These are phyloP conservation scores for Taphrorychus bicolor DNA, from an alignment of 2,888 invertebrate genomes.

Conservation along the genomic window DNA sequence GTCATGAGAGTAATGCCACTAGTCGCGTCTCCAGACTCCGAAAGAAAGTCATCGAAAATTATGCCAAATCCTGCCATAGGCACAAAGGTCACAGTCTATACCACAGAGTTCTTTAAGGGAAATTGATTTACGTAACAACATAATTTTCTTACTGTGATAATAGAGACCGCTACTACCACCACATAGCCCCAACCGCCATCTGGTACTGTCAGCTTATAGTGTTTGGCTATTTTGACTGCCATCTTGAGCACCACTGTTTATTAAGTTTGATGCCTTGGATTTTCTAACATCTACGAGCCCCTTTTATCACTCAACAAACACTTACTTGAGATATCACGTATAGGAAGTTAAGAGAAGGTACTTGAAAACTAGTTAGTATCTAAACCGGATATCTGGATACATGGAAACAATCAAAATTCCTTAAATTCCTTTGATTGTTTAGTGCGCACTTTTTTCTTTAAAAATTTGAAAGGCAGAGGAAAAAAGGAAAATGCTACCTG, in stretches of 20 bases:
- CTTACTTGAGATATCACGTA: too few relatives aligned
- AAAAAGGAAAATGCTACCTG: too few relatives aligned
- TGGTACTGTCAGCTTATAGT: constrained; percentile 19
- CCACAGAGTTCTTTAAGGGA: background rate
- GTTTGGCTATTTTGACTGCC: background rate
- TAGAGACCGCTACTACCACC: constrained; percentile 74
- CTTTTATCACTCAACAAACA: too few relatives aligned
- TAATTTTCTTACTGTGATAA: constrained; percentile 72
- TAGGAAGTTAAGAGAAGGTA: too few relatives aligned
- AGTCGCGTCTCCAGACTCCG: constrained; percentile 70
- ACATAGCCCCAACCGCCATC: constrained; percentile 55
- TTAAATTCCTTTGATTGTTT: too few relatives aligned
- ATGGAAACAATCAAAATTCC: too few relatives aligned
- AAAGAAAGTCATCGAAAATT: constrained; percentile 73
- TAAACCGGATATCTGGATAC: too few relatives aligned
- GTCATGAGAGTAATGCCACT: constrained; percentile 73
- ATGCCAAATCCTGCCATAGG: constrained; percentile 75
- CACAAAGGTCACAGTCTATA: constrained; percentile 70
- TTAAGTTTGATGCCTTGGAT: background rate
- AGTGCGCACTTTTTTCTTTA: too few relatives aligned
- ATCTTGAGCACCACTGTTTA: background rate
- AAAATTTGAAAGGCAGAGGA: too few relatives aligned
- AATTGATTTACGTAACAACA: background rate
- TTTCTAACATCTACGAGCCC: background rate
- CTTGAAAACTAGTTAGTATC: too few relatives aligned